Evolutionary conservation across 2,797 vertebrate genomes (phyloP).

Genomic region (Aplochiton taeniatus): DNA sequence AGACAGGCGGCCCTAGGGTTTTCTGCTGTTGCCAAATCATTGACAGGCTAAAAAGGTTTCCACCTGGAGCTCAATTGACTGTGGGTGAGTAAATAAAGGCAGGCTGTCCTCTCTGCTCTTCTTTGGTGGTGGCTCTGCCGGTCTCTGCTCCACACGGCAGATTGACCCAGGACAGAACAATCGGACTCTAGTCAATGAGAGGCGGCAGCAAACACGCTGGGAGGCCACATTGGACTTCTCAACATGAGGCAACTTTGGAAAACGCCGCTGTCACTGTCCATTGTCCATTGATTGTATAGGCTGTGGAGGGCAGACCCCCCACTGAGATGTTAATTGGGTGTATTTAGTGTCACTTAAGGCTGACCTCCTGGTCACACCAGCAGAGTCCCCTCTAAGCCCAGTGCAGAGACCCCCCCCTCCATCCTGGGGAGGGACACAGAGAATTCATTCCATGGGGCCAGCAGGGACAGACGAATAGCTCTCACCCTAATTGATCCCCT

Average conservation of each 20-base stretch:
- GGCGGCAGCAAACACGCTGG: no score
- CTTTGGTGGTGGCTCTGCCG: no score
- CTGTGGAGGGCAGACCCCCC: slow-evolving; percentile 30
- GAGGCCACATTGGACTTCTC: neutral
- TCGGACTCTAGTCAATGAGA: no score
- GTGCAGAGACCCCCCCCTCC: no score
- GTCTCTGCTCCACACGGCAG: no score
- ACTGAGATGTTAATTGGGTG: slow-evolving; percentile 57
- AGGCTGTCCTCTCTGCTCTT: no score
- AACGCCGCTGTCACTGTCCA: no score
- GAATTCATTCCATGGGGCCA: slow-evolving; percentile 68
- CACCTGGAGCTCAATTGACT: no score
- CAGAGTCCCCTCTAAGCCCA: neutral
- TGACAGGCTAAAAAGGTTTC: no score
- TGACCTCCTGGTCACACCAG: slow-evolving; percentile 67
- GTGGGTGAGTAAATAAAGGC: no score
- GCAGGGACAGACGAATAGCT: slow-evolving; percentile 61
- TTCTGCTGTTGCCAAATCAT: slow-evolving; percentile 30
- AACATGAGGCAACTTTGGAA: neutral
- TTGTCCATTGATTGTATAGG: no score
- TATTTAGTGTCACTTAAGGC: slow-evolving; percentile 60
- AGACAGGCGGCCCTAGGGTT: slow-evolving; percentile 22
- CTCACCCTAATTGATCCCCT: slow-evolving; percentile 48
- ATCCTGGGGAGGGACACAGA: slow-evolving; percentile 64
- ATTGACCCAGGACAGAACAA: no score